Base-by-base conservation (phyloP, 2,888 invertebrate genomes). In the Anorthoa munda region DNA sequence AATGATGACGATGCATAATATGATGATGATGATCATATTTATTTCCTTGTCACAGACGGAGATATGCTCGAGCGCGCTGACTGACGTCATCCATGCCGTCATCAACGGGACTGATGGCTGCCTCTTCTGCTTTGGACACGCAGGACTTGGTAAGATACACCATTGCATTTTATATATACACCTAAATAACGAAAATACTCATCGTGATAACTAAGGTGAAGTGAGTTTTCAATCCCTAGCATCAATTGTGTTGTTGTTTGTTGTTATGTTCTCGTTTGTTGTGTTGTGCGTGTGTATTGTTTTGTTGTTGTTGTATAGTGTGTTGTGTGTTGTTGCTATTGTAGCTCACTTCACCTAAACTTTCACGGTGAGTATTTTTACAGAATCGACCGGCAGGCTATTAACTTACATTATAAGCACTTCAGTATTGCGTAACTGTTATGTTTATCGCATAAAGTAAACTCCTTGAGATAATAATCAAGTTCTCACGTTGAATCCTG, bases 101-200 rank as follows among this genome's bases (percentile, higher is more conserved):
- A 98, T 99, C 92, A 98, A 98, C 90, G 99, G 99, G 61, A 98
- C 98, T 56, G 99, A 99, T 94, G 99, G 99, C 83, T 98, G 98
- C 95, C 97, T 99, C 90, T 98, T 98, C 94, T 98, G 98, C 95
- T 98, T 98, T 91, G 98, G 98, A 93, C 98, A 98, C 94, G 98
- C 98, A 84, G 98, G 98, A 93, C 97, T 98, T 88, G 98, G 98
- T 98, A 95, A 97, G 97, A 55, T 51, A 68, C 7, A 17, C 5
- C n/a, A n/a, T 31, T 39, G 39, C 1, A 39, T 39, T 39, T 39
- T 39, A 9, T 39, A 39, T 9, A 39, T 39, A 39, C 39, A 39
- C 39, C 39, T 39, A 9, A 39, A 9, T 9, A 39, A 39, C 39
- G 39, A 9, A 39, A 39, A 39, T 39, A 39, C 1, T 39, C 9